Conservation (phyloP, 2,113 vertebrate genomes). For the Planiliza haematocheilus region DNA sequence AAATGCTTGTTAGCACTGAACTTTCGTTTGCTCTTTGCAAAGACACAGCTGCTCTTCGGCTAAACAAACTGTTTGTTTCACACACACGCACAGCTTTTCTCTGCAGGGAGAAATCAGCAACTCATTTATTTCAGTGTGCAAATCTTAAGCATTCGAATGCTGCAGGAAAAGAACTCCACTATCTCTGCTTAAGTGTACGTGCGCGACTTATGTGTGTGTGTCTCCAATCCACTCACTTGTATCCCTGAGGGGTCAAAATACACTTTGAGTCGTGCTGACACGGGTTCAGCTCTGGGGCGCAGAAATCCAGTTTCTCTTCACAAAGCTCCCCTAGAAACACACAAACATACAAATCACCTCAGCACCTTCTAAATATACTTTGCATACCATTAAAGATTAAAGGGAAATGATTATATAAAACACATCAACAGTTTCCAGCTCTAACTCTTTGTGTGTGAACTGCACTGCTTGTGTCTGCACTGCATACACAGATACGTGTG, state of each 20-base stretch:
- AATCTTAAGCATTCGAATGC: constrained; percentile 29
- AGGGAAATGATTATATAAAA: constrained; percentile 36
- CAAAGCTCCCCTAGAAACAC: constrained; percentile 90
- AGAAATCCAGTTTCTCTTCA: constrained; percentile 98
- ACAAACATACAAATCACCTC: constrained; percentile 53
- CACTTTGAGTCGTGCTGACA: constrained; percentile 98
- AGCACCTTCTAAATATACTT: constrained; percentile 29
- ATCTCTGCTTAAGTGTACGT: constrained; percentile 25
- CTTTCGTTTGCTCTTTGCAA: background rate
- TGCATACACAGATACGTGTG: constrained; percentile 10
- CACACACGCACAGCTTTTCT: constrained; percentile 12
- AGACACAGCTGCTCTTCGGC: background rate
- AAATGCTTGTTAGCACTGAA: constrained; percentile 12
- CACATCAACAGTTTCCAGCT: background rate
- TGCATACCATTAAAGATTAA: constrained; percentile 33
- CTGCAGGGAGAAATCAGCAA: constrained; percentile 25
- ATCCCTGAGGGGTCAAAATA: constrained; percentile 91
- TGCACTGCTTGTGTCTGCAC: constrained; percentile 7
- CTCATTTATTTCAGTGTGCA: constrained; percentile 40
- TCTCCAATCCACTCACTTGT: constrained; percentile 87
- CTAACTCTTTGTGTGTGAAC: constrained; percentile 14
- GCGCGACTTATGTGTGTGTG: constrained; percentile 25
- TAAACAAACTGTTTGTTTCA: background rate
- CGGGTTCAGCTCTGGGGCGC: constrained; percentile 92
- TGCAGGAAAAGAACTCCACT: constrained; percentile 1